Percentiles rank a stretch among this genome's conserved stretches.
phyloP scores from a whole-genome alignment of 2,888 invertebrate genomes.

The Lithophane socia region DNA sequence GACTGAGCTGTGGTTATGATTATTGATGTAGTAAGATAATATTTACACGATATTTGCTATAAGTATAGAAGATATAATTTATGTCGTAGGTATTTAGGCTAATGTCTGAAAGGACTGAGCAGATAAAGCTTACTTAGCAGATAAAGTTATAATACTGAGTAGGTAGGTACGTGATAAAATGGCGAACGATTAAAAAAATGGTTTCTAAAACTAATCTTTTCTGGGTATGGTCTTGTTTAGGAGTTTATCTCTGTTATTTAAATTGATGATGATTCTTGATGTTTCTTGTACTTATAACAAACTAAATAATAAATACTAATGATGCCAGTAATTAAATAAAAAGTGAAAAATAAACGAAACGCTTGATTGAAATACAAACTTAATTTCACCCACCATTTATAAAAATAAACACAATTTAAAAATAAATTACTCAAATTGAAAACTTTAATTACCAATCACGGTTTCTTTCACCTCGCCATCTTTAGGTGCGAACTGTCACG shows the following conservation, averaged over 20 bases:
- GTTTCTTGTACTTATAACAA: too few relatives aligned
- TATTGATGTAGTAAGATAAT: slow-evolving; percentile 9
- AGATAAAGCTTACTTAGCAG: neutral
- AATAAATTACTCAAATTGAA: slow-evolving; percentile 11
- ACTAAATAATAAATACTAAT: neutral
- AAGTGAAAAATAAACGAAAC: neutral
- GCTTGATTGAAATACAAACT: neutral
- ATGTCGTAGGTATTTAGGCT: neutral
- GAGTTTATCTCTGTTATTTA: neutral
- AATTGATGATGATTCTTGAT: too few relatives aligned
- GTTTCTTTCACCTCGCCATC: slow-evolving; percentile 10
- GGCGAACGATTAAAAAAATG: neutral
- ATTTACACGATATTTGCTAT: neutral
- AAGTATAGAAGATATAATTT: neutral
- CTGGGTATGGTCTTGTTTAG: neutral
- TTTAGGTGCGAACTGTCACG: slow-evolving; percentile 17
- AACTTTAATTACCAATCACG: slow-evolving; percentile 32
- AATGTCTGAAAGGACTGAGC: neutral
- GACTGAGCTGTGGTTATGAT: neutral
- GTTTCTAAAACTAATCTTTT: neutral
- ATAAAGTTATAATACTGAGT: neutral
- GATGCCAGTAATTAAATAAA: neutral
- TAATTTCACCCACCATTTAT: slow-evolving; percentile 1
- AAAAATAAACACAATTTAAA: slow-evolving; percentile 1
- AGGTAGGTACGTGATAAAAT: neutral